These are phyloP conservation scores for Stictocephala bisonia DNA, from an alignment of 2,888 invertebrate species.

Conservation along the genomic window DNA sequence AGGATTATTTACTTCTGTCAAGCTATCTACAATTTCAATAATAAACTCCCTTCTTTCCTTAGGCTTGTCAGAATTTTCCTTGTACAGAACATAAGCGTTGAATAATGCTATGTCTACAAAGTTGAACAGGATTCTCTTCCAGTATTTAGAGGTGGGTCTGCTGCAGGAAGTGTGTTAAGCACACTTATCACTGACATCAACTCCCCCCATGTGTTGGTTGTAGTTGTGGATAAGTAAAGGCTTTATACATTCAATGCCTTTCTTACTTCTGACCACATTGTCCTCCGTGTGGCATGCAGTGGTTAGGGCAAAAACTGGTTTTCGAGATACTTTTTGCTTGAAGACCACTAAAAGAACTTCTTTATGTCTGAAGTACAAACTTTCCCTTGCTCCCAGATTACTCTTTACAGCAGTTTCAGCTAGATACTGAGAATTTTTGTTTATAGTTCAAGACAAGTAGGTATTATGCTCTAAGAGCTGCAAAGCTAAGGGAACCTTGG, in stretches of 20 bases:
- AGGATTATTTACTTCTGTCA: too few relatives aligned
- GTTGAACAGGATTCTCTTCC: slow-evolving; percentile 35
- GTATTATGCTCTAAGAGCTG: background rate
- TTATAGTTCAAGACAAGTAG: background rate
- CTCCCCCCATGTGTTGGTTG: slow-evolving; percentile 34
- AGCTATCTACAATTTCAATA: background rate
- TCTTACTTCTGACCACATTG: background rate
- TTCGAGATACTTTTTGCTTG: slow-evolving; percentile 21
- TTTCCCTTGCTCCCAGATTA: slow-evolving; percentile 6
- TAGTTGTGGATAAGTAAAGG: slow-evolving; percentile 21
- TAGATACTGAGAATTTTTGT: slow-evolving; percentile 9
- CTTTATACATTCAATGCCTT: background rate
- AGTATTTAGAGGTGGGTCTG: slow-evolving; percentile 8
- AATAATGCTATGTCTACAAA: slow-evolving; percentile 14
- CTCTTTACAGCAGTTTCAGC: background rate
- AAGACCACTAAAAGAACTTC: background rate
- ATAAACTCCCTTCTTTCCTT: background rate
- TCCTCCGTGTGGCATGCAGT: slow-evolving; percentile 16
- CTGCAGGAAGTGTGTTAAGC: slow-evolving; percentile 16
- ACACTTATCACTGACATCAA: slow-evolving; percentile 20
- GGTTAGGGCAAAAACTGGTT: slow-evolving; percentile 3
- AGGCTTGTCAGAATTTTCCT: slow-evolving; percentile 17
- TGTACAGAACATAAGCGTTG: slow-evolving; percentile 9
- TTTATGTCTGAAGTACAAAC: slow-evolving; percentile 8
- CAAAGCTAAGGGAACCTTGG: slow-evolving; percentile 4